phyloP scores from a whole-genome alignment of 1,140 invertebrate species.

The Goniozus legneri region DNA sequence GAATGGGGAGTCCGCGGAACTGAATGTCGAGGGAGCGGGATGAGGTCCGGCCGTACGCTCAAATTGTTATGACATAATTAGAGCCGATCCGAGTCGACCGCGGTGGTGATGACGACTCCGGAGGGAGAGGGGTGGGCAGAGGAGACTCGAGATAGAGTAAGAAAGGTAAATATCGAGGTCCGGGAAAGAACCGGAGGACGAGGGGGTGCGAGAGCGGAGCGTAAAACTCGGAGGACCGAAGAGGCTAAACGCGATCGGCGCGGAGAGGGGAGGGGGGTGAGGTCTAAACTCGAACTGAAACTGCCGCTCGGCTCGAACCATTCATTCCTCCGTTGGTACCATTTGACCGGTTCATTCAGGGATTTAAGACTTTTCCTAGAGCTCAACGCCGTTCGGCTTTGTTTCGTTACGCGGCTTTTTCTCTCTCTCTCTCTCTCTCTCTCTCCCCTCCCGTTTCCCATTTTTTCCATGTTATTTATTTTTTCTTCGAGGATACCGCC shows the following conservation, averaged over 20 bases:
- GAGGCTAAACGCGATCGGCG: not conserved
- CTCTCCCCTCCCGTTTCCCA: conserved; percentile 15
- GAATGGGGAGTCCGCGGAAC: not conserved
- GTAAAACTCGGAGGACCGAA: too few relatives aligned
- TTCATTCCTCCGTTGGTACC: conserved; percentile 27
- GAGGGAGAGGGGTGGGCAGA: conserved; percentile 3
- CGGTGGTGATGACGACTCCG: not conserved
- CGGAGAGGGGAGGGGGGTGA: conserved; percentile 1
- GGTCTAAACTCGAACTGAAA: conserved; percentile 18
- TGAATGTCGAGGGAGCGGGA: not conserved
- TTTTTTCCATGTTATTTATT: conserved; percentile 1
- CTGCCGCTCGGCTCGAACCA: conserved; percentile 20
- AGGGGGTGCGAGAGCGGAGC: not conserved
- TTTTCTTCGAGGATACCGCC: not conserved
- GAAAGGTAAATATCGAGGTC: too few relatives aligned
- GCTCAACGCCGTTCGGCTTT: conserved; percentile 22
- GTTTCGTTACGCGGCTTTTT: conserved; percentile 18
- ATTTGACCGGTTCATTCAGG: conserved; percentile 32
- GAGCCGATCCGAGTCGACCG: conserved; percentile 23
- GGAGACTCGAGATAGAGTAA: conserved; percentile 7
- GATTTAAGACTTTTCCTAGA: conserved; percentile 34
- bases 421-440: conserved; percentile 16
- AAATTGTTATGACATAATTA: conserved; percentile 50
- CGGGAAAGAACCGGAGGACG: conserved; percentile 3
- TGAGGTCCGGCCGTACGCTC: conserved; percentile 20